A percentile compares a stretch with the other conserved stretches of the same genome.
phyloP scores from a whole-genome alignment of 1,140 invertebrate genomes.

The Atta colombica region DNA sequence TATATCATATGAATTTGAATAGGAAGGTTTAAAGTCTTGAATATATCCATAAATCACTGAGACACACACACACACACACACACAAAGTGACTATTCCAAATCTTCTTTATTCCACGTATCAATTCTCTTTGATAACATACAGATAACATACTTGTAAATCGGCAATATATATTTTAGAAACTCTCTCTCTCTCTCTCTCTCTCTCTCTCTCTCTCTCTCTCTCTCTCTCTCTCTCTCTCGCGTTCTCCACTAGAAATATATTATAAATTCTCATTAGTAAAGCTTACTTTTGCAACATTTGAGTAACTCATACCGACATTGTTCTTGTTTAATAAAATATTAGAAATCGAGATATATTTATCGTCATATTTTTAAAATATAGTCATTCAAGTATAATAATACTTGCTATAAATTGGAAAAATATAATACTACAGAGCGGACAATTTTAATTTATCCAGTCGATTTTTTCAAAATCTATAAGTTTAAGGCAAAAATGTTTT shows the following conservation, averaged over 20 bases:
- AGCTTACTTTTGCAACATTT: slow-evolving; percentile 30
- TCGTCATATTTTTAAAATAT: too few species aligned
- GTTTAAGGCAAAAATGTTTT: too few species aligned
- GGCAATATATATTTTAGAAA: slow-evolving; percentile 11
- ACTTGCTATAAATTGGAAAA: not conserved
- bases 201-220: too few species aligned
- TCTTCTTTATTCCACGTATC: not conserved
- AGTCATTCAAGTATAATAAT: not conserved
- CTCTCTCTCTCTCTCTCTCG: too few species aligned
- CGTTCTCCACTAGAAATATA: not conserved
- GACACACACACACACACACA: too few species aligned
- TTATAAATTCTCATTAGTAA: not conserved
- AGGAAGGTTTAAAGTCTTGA: not conserved
- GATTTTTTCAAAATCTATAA: too few species aligned
- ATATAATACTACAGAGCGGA: not conserved
- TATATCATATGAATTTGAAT: not conserved
- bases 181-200: too few species aligned
- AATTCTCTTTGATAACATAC: not conserved
- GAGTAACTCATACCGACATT: not conserved
- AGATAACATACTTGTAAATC: not conserved
- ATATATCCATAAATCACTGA: not conserved
- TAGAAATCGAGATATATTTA: not conserved
- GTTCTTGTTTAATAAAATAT: slow-evolving; percentile 2
- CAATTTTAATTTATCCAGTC: too few species aligned
- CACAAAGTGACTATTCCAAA: too few species aligned